Conservation (phyloP, 2,888 invertebrate genomes). For the Lapara coniferarum region DNA sequence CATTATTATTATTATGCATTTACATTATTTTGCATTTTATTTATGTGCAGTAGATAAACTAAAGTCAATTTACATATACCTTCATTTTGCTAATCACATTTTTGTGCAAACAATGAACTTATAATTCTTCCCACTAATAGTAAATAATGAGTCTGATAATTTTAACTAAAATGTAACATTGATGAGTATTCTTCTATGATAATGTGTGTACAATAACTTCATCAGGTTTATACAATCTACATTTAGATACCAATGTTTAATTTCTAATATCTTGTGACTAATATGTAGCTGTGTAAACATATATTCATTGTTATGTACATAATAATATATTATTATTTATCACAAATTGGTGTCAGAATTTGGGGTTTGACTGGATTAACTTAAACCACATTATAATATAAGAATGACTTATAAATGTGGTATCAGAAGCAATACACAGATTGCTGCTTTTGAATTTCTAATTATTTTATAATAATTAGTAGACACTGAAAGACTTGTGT, state of each 20-base stretch:
- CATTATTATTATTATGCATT: no score
- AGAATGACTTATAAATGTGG: neutral
- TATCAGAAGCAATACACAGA: neutral
- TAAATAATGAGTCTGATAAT: conserved; percentile 15
- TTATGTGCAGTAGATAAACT: neutral
- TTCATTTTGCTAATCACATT: neutral
- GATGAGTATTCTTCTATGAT: conserved; percentile 8
- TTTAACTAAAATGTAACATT: conserved; percentile 21
- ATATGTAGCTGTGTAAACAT: neutral
- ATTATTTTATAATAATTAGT: conserved; percentile 40
- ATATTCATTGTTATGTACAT: conserved; percentile 10
- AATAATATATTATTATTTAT: conserved; percentile 42
- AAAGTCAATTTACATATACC: conserved; percentile 4
- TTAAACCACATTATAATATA: neutral
- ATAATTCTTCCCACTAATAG: conserved; percentile 5
- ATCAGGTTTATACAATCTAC: conserved; percentile 2
- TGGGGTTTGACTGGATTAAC: neutral
- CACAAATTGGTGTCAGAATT: conserved; percentile 31
- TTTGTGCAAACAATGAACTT: conserved; percentile 4
- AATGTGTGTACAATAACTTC: conserved; percentile 8
- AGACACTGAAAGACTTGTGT: conserved; percentile 68
- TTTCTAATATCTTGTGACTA: neutral
- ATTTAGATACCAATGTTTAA: conserved; percentile 3
- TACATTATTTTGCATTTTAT: neutral
- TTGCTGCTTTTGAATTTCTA: conserved; percentile 27